Evolutionary conservation across 2,797 vertebrate genomes (phyloP), one percentile per base, ranked within the genome.

Genomic region (Scarus forsteni): DNA sequence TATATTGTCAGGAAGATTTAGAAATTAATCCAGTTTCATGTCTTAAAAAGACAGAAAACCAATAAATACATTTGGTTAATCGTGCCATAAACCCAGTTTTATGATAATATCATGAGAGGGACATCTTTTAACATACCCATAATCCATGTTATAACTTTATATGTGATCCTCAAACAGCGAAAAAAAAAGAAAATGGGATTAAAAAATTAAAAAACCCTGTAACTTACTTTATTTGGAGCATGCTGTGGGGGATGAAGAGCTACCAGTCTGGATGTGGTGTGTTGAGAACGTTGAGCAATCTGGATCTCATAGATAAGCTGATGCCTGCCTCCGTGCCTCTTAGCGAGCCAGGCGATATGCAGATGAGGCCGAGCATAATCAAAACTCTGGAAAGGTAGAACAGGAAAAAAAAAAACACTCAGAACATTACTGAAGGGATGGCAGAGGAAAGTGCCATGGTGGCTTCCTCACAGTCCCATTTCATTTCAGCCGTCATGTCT

Each of bases 341-440:
- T 9, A n/a, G 51, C 10, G 1, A 48, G 54, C 43, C 18, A 68
- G 49, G 50, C 0, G 3, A 57, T 60, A 39, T 46, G 58, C 60
- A 34, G 49, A 68, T 58, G 45, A 43, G 39, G 44, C 15, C 44
- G 4, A 75, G 6, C 40, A 43, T 6, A 71, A 53, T 57, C 43
- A 60, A 70, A 51, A 75, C 13, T 10, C 61, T 60, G 27, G 16
- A 71, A 52, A 59, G 12, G 51, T 16, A 51, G 57, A 42, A 45
- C 7, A 53, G 19, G 62, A 63, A 58, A 61, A 38, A n/a, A 65
- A 50, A 66, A 64, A 59, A 62, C 39, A 68, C 46, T 27, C 10
- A 16, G 13, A 45, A 13, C 51, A 48, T 51, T 27, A 57, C 1
- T 13, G 57, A 56, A 36, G 44, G 16, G 19, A 56, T 15, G 13